Base-by-base conservation (phyloP, 2,888 invertebrate genomes). In the Meta bourneti region DNA sequence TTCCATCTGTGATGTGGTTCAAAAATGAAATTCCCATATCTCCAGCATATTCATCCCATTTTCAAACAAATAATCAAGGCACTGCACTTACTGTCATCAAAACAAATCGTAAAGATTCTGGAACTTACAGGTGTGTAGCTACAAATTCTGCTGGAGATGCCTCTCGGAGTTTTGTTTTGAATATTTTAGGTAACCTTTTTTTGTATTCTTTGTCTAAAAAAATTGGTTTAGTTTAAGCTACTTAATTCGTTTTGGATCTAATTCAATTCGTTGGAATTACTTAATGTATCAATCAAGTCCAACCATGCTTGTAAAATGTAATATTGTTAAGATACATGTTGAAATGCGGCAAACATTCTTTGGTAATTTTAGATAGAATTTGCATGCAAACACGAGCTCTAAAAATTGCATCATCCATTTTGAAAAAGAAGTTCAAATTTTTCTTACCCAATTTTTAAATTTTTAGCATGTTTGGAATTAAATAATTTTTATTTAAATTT, bases 131-230 rank as follows among this genome's bases (percentile, higher is more conserved):
- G 0, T 96, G 96, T 92, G 93, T 94, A 11, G 95, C 95, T 7
- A 94, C 94, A 70, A 95, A 95, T 89, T 94, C 94, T 48, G 95
- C 95, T 5, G 96, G 96, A 77, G 95, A 95, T 89, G 94, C 94
- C 7, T 94, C 94, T 19, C 94, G 95, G 51, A 94, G 94, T 79
- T 95, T 95, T 93, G 93, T 94, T 54, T 94, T 96, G 4, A 94
- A 94, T 81, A 94, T 96, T 8, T 94, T 95, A 93, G 95, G 96
- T 96, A 94, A 94, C 94, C 94, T 83, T 49, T 71, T 20, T 90
- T 8, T 51, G 20, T 78, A 49, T n/a, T 51, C 54, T 34, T 49
- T 5, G 48, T 82, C 72, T 74, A 13, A 13, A 74, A 20, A 6
- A 19, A 52, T 19, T 51, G 16, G 16, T 13, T 83, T 72, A 9